Evolutionary conservation across 2,113 vertebrate species (phyloP).

Genomic region (Nyctereutes procyonoides): DNA sequence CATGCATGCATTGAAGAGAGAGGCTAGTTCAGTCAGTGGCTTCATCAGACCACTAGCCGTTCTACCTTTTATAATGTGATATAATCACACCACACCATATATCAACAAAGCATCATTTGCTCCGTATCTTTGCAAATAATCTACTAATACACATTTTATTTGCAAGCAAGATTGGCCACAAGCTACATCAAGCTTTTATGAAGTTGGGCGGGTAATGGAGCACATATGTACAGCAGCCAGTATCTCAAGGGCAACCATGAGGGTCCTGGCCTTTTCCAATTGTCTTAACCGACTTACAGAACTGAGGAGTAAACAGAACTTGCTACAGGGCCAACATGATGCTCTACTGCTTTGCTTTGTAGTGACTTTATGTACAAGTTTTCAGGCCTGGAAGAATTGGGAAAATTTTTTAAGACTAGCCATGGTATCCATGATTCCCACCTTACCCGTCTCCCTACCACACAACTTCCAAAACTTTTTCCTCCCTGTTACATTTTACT

Average conservation of each 20-base stretch:
- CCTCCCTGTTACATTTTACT: neutral
- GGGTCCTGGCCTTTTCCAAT: neutral
- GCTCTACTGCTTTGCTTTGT: neutral
- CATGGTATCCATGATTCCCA: neutral
- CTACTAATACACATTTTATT: neutral
- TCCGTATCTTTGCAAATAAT: slow-evolving; percentile 1
- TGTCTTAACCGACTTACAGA: neutral
- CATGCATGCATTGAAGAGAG: neutral
- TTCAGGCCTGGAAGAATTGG: neutral
- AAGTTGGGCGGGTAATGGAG: neutral
- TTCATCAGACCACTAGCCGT: neutral
- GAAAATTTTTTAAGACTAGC: neutral
- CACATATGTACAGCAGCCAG: neutral
- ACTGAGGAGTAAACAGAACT: neutral
- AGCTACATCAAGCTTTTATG: neutral
- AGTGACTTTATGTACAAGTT: neutral
- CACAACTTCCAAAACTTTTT: neutral
- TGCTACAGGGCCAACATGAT: neutral
- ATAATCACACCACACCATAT: neutral
- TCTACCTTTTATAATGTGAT: neutral
- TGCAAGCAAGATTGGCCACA: neutral
- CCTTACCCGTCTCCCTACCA: neutral
- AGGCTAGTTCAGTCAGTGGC: neutral
- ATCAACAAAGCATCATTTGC: neutral
- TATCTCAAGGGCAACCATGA: neutral